Percentiles rank a stretch among this genome's conserved stretches.
These are phyloP conservation scores for Cactoblastis cactorum DNA, from an alignment of 2,888 invertebrate genomes.

Conservation along the genomic window DNA sequence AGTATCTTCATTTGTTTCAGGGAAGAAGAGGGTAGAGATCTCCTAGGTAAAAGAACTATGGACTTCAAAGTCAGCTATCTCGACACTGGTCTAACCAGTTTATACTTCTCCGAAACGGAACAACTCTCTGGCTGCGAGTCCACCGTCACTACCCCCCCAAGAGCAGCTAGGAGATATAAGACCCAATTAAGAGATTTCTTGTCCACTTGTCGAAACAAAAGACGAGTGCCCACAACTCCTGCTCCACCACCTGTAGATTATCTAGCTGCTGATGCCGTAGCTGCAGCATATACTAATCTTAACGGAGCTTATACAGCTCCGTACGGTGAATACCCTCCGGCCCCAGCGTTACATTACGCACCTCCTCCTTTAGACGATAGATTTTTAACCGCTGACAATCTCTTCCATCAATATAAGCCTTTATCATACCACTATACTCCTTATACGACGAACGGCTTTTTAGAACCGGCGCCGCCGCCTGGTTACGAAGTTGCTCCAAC, in stretches of 20 bases:
- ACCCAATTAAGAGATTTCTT: conserved; percentile 95
- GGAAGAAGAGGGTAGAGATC: conserved; percentile 98
- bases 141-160: conserved; percentile 83
- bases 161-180: conserved; percentile 94
- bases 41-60: conserved; percentile 98
- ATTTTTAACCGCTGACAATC: conserved; percentile 90
- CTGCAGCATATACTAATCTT: conserved; percentile 88
- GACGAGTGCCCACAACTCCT: conserved; percentile 80
- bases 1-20: conserved; percentile 78
- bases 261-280: conserved; percentile 83
- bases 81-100: conserved; percentile 94
- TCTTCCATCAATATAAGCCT: conserved; percentile 95
- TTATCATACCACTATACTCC: conserved; percentile 88
- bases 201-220: conserved; percentile 93
- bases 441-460: conserved; percentile 90
- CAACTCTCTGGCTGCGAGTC: conserved; percentile 83
- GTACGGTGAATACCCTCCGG: conserved; percentile 85
- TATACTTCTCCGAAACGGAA: conserved; percentile 93
- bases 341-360: conserved; percentile 85
- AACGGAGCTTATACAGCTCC: conserved; percentile 90
- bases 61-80: conserved; percentile 99
- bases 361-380: conserved; percentile 81
- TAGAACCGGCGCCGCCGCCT: conserved; percentile 85
- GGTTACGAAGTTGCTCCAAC: conserved; percentile 80
- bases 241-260: conserved; percentile 85